These are phyloP conservation scores for Poeciliopsis presidionis DNA, from an alignment of 2,797 vertebrate genomes.

Conservation along the genomic window DNA sequence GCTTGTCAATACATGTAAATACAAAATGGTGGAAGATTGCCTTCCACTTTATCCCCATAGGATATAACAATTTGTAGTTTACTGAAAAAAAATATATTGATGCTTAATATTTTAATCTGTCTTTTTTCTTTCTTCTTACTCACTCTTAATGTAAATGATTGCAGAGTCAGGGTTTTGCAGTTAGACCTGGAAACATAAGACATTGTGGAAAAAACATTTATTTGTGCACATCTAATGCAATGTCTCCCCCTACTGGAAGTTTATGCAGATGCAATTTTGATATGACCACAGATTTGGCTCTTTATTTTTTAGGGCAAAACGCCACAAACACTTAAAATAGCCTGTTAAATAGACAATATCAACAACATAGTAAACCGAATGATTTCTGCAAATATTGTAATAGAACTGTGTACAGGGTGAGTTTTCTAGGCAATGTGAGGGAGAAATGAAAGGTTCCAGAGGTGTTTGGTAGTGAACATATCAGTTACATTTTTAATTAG, in stretches of 20 bases:
- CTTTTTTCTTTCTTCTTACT: background rate
- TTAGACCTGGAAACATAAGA: background rate
- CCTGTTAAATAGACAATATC: background rate
- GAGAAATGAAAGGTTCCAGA: background rate
- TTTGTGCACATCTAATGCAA: constrained; percentile 13
- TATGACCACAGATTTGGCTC: background rate
- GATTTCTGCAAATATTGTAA: background rate
- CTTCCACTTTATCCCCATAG: background rate
- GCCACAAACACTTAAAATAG: background rate
- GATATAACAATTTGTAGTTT: background rate
- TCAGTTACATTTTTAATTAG: background rate
- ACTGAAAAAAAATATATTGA: background rate
- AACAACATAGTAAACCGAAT: background rate
- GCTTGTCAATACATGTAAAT: constrained; percentile 4
- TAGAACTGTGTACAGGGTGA: background rate
- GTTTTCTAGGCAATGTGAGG: background rate
- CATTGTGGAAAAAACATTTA: background rate
- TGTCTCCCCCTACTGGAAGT: constrained; percentile 50
- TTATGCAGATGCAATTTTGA: fast-evolving
- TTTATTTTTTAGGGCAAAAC: background rate
- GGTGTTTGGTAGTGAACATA: background rate
- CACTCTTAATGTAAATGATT: background rate
- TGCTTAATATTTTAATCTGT: background rate
- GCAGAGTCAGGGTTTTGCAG: background rate
- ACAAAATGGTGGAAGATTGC: constrained; percentile 7